Conservation (phyloP, 2,888 invertebrate genomes). For the Mythimna impura region DNA sequence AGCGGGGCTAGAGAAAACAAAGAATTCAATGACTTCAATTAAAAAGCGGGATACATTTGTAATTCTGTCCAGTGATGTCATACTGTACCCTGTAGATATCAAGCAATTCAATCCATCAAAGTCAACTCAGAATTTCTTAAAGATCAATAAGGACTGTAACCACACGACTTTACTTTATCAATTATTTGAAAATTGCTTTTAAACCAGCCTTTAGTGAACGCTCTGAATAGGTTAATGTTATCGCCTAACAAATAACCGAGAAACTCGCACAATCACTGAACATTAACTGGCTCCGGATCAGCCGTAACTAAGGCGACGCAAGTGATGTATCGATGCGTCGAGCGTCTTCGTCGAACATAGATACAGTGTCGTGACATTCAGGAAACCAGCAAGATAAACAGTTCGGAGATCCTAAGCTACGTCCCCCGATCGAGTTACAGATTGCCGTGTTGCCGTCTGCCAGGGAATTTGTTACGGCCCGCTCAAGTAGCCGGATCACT, state of each 20-base stretch:
- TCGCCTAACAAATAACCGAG: slow-evolving; percentile 42
- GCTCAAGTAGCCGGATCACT: slow-evolving; percentile 68
- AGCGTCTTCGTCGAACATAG: slow-evolving; percentile 51
- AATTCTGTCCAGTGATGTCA: not conserved
- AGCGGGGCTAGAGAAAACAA: not conserved
- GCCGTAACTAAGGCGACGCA: slow-evolving; percentile 51
- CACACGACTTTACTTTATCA: not conserved
- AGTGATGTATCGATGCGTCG: slow-evolving; percentile 59
- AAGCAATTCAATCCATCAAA: not conserved
- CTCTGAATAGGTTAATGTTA: slow-evolving; percentile 13
- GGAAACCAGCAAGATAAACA: slow-evolving; percentile 62
- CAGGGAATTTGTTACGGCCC: slow-evolving; percentile 75
- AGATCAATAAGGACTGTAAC: not conserved
- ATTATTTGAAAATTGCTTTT: not conserved
- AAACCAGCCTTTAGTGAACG: slow-evolving; percentile 15
- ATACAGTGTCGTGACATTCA: slow-evolving; percentile 61
- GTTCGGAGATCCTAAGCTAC: slow-evolving; percentile 55
- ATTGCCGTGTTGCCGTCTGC: slow-evolving; percentile 77
- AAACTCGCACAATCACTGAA: slow-evolving; percentile 35
- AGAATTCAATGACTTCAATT: not conserved
- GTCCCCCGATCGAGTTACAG: slow-evolving; percentile 75
- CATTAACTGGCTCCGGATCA: slow-evolving; percentile 46
- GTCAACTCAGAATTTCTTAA: not conserved
- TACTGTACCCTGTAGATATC: not conserved
- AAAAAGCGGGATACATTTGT: not conserved